Conservation (phyloP, 2,113 vertebrate species). For the Cygnus buccinator region DNA sequence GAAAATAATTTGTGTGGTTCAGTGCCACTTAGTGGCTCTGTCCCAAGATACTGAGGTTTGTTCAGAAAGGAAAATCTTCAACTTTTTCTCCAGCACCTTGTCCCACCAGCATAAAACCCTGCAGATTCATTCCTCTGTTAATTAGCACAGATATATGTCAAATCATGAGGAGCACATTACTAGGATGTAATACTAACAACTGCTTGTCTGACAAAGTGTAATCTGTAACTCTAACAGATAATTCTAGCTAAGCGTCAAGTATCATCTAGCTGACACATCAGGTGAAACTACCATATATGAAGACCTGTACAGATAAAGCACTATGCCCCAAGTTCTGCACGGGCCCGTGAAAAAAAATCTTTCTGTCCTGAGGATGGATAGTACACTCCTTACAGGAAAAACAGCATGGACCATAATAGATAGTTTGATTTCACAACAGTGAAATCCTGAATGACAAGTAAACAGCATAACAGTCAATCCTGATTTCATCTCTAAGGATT, state of each 20-base stretch:
- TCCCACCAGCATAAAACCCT: background rate
- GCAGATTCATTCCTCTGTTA: background rate
- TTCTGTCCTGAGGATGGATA: background rate
- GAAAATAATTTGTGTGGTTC: background rate
- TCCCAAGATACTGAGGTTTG: background rate
- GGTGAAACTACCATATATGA: background rate
- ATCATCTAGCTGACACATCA: background rate
- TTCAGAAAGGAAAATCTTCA: background rate
- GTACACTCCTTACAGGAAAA: background rate
- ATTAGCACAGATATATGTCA: background rate
- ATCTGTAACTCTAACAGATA: background rate
- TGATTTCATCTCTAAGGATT: background rate
- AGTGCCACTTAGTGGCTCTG: background rate
- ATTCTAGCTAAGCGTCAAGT: background rate
- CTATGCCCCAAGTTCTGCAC: background rate
- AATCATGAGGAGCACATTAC: background rate
- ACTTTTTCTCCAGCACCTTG: background rate
- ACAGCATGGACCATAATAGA: fast-evolving
- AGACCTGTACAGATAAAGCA: background rate
- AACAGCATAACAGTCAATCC: background rate
- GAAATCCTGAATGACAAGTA: background rate
- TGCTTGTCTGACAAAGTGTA: background rate
- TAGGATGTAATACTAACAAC: background rate
- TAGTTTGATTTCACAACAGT: background rate
- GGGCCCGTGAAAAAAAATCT: background rate